Evolutionary conservation across 1,140 invertebrate species (phyloP).

Genomic region (Akabosia matsudoensis): DNA sequence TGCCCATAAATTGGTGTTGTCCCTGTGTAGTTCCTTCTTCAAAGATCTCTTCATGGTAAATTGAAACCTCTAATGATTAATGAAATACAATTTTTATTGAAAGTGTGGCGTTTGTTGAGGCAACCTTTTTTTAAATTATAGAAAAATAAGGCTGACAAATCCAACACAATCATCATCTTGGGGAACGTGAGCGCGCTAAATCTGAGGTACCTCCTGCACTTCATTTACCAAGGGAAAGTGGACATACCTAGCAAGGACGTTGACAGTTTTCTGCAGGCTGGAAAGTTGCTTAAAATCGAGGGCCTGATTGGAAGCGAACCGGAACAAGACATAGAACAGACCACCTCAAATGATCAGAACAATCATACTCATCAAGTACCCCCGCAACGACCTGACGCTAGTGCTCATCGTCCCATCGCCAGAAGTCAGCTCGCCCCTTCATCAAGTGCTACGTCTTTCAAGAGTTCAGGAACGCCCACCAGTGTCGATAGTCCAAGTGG

Average conservation of each 20-base stretch:
- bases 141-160: conserved; percentile 6
- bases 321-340: neutral
- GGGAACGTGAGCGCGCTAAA: neutral
- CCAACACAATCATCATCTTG: conserved; percentile 6
- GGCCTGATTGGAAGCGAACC: neutral
- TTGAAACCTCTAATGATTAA: too few relatives aligned
- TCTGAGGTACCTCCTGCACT: neutral
- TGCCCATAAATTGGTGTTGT: conserved; percentile 79
- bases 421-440: neutral
- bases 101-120: neutral
- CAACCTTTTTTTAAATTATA: neutral
- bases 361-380: too few relatives aligned
- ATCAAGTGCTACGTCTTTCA: neutral
- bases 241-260: conserved; percentile 14
- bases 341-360: too few relatives aligned
- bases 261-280: conserved; percentile 11
- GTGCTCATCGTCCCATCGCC: neutral
- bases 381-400: too few relatives aligned
- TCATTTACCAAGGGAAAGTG: conserved; percentile 12
- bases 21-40: conserved; percentile 81
- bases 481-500: too few relatives aligned
- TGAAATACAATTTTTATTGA: neutral
- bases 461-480: neutral
- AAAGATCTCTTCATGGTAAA: conserved; percentile 75
- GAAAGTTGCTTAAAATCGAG: neutral